These are phyloP conservation scores for Mormyrops attenuatus DNA, from an alignment of 2,797 vertebrate species.

Conservation along the genomic window DNA sequence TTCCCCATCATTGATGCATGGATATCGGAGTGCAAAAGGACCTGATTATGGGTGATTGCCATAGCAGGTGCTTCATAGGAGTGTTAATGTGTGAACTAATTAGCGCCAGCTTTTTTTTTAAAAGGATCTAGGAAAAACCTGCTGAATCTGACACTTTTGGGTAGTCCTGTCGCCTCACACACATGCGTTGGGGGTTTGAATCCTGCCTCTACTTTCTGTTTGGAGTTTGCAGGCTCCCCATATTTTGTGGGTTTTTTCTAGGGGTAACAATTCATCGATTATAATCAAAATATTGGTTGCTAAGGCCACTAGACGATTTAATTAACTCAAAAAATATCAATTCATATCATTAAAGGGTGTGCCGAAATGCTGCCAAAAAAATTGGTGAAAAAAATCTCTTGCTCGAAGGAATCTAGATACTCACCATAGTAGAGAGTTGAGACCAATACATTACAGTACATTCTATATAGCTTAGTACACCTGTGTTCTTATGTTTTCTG, in stretches of 20 bases:
- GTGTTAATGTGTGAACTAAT: neutral
- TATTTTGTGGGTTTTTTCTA: neutral
- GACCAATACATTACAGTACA: neutral
- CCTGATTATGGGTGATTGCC: neutral
- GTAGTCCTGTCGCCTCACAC: neutral
- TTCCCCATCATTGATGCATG: neutral
- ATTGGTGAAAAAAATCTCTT: neutral
- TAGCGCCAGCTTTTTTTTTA: neutral
- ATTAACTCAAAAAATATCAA: neutral
- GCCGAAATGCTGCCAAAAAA: neutral
- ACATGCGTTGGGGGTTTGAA: neutral
- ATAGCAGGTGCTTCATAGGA: neutral
- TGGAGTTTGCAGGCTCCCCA: neutral
- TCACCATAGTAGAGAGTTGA: neutral
- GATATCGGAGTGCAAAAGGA: neutral
- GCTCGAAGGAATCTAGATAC: neutral
- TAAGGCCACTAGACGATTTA: neutral
- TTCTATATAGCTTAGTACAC: neutral
- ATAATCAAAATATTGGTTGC: neutral
- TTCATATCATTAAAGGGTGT: neutral
- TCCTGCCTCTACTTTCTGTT: neutral
- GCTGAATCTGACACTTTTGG: neutral
- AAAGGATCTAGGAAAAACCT: neutral
- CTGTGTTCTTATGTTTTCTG: neutral
- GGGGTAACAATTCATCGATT: neutral